Conservation (phyloP, 2,113 vertebrate genomes). For the Struthio camelus region DNA sequence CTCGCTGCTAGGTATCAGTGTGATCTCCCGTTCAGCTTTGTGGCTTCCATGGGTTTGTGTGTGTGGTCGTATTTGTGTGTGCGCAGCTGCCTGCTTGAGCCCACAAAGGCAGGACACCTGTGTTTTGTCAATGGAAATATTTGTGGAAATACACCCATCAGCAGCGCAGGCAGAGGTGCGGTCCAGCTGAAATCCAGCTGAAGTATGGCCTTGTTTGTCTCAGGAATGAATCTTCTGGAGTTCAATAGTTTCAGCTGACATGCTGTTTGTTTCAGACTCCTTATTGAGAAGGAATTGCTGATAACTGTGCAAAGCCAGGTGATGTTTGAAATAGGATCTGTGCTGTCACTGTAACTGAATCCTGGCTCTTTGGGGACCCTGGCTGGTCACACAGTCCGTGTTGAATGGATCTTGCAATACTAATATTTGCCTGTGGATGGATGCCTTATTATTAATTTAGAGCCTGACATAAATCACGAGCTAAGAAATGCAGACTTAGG, state of each 20-base stretch:
- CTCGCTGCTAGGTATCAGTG: background rate
- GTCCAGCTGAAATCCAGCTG: background rate
- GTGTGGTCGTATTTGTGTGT: background rate
- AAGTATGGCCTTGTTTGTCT: rapidly evolving
- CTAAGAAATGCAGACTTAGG: conserved; percentile 64
- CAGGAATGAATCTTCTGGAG: background rate
- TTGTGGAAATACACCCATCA: background rate
- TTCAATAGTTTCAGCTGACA: background rate
- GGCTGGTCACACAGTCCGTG: background rate
- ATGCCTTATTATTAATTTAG: conserved; percentile 68
- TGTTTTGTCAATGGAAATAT: background rate
- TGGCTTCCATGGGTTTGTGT: background rate
- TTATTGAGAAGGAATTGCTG: background rate
- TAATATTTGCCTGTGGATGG: conserved; percentile 71
- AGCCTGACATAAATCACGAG: conserved; percentile 73
- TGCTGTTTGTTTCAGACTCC: background rate
- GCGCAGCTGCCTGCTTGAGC: background rate
- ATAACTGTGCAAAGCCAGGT: background rate
- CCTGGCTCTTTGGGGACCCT: background rate
- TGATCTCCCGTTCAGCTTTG: background rate
- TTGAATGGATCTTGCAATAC: conserved; percentile 33
- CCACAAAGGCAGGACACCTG: background rate
- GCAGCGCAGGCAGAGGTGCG: rapidly evolving
- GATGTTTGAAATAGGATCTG: conserved; percentile 34
- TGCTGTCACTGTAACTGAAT: background rate